Evolutionary conservation across 92 coral and sea anemone species (phyloP), one percentile per base, ranked within the genome.

Genomic region (Siderastrea siderea): DNA sequence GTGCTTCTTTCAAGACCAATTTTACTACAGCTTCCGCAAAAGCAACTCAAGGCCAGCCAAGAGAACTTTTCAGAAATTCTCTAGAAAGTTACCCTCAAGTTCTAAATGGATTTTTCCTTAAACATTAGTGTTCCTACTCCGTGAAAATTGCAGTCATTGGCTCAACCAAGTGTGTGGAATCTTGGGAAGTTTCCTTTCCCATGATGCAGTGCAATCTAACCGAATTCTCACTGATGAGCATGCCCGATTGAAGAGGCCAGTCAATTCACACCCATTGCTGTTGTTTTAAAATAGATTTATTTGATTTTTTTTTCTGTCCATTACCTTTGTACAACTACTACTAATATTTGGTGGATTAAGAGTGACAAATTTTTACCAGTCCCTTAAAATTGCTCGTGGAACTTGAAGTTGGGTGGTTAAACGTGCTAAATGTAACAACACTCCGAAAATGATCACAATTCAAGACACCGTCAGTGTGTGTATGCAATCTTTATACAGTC

Each of bases 281-380:
- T 72, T 72, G 87, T 90, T 88, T 90, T 90, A 86, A 90, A 86
- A 86, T 90, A 90, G 62, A 90, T 90, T 90, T 90, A 90, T 90
- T 90, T 54, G 80, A 85, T 86, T 80, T 90, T 86, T 86, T 83
- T 54, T 82, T 79, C 15, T 38, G 44, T 78, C 71, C 62, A 71
- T 85, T 85, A 79, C 74, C 90, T 79, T 86, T 90, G 89, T 79
- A 78, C 93, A 90, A 50, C 93, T 90, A 88, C 80, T 16, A 72
- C 63, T 73, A 59, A 48, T 61, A 26, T 17, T 26, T 26, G 38
- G 38, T 26, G 38, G 38, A 26, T 26, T 26, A 26, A 26, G 38
- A 26, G 38, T 26, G 38, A 26, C 38, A 26, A 26, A 26, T 26
- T 26, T 26, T 26, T 26, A 26, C 38, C 84, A 78, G 82, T 48